Conservation (phyloP, 2,113 vertebrate species). For the Esox niger region DNA sequence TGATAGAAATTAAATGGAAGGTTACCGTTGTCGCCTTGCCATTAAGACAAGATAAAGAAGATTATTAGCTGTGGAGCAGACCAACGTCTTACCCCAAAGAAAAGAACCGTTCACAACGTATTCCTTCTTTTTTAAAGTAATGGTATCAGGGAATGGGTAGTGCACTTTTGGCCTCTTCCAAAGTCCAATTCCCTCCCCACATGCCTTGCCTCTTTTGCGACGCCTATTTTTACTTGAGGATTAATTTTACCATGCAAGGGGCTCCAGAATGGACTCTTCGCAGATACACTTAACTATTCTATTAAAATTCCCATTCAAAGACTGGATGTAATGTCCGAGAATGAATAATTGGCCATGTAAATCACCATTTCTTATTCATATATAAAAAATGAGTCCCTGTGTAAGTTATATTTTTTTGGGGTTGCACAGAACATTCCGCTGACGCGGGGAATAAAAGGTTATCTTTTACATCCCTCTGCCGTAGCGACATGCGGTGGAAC, state of each 20-base stretch:
- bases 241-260: constrained; percentile 97
- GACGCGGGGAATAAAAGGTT: constrained; percentile 89
- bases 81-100: constrained; percentile 60
- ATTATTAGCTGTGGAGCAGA: constrained; percentile 71
- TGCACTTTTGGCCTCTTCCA: constrained; percentile 63
- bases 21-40: constrained; percentile 54
- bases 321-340: constrained; percentile 91
- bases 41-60: constrained; percentile 70
- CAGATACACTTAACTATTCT: constrained; percentile 95
- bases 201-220: constrained; percentile 59
- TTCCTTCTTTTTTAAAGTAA: constrained; percentile 64
- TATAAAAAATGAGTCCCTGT: constrained; percentile 74
- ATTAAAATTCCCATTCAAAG: constrained; percentile 99
- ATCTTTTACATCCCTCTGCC: constrained; percentile 78
- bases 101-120: constrained; percentile 65
- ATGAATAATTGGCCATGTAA: constrained; percentile 97
- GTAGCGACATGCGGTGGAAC: constrained; percentile 99
- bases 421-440: constrained; percentile 75
- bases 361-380: constrained; percentile 96
- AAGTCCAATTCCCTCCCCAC: constrained; percentile 47
- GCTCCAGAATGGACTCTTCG: constrained; percentile 77
- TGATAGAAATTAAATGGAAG: constrained; percentile 68
- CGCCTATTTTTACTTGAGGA: constrained; percentile 96
- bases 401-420: constrained; percentile 75
- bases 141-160: constrained; percentile 63